These are phyloP conservation scores for Junonia oenone DNA, from an alignment of 2,888 invertebrate genomes.

Conservation along the genomic window DNA sequence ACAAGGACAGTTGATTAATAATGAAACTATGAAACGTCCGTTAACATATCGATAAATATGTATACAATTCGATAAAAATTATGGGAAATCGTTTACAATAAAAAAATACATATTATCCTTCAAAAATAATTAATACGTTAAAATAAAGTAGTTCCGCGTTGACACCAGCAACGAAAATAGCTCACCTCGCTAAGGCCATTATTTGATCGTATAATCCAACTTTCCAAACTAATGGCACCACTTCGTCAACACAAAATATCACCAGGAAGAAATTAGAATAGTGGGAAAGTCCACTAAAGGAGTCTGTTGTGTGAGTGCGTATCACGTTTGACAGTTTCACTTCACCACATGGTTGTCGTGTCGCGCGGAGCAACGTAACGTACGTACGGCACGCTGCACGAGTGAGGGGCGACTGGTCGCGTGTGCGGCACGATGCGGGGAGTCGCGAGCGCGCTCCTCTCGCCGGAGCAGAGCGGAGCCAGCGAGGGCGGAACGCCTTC, in stretches of 20 bases:
- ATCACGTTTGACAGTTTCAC: constrained; percentile 78
- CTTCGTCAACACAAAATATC: constrained; percentile 63
- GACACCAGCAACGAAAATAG: constrained; percentile 77
- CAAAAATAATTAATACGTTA: constrained; percentile 58
- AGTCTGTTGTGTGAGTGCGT: constrained; percentile 62
- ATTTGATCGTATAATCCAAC: constrained; percentile 78
- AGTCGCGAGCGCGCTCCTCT: constrained; percentile 41
- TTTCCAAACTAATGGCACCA: constrained; percentile 69
- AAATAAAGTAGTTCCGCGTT: constrained; percentile 75
- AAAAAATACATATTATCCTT: constrained; percentile 49
- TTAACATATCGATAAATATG: background rate
- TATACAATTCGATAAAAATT: constrained; percentile 1
- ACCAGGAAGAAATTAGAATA: constrained; percentile 47
- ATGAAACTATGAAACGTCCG: background rate
- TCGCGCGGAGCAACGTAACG: constrained; percentile 52
- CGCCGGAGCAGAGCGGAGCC: constrained; percentile 57
- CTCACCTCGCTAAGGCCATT: constrained; percentile 80
- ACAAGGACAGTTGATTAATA: constrained; percentile 7
- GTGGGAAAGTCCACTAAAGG: constrained; percentile 52
- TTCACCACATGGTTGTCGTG: constrained; percentile 74
- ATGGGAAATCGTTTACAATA: constrained; percentile 3
- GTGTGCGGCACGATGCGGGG: constrained; percentile 54
- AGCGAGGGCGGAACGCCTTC: constrained; percentile 34
- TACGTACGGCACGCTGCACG: constrained; percentile 59
- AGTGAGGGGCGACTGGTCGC: constrained; percentile 68